phyloP scores from a whole-genome alignment of 2,888 invertebrate species.

The Ophonus ardosiacus region DNA sequence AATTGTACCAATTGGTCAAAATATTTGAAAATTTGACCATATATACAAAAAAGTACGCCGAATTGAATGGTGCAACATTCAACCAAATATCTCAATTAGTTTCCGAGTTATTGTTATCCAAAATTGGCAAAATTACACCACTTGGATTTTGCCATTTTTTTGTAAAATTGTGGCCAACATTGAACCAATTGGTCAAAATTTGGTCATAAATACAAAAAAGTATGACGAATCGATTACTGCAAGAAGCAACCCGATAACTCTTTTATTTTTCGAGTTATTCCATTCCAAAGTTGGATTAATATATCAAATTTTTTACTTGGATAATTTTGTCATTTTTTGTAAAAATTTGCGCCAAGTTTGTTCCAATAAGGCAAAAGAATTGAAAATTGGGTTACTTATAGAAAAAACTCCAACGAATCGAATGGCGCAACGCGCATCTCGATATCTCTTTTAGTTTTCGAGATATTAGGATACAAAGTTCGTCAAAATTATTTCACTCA shows the following conservation, averaged over 20 bases:
- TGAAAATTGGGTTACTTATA: neutral
- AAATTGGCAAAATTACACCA: too few relatives aligned
- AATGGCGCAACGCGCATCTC: neutral
- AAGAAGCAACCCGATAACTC: neutral
- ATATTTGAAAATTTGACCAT: neutral
- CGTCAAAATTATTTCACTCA: too few relatives aligned
- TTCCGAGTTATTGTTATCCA: neutral
- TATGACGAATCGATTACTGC: neutral
- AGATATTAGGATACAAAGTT: neutral
- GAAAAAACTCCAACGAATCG: neutral
- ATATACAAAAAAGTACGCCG: neutral
- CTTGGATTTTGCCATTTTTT: too few relatives aligned
- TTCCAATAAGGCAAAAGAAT: neutral
- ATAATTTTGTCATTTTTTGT: too few relatives aligned
- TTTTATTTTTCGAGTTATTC: neutral
- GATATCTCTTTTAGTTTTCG: neutral
- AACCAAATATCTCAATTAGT: neutral
- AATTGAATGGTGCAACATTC: neutral
- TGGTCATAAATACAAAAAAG: conserved; percentile 7
- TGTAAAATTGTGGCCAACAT: too few relatives aligned
- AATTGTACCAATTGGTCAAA: neutral
- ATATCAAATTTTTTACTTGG: too few relatives aligned
- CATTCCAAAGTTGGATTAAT: too few relatives aligned
- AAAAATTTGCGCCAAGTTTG: neutral
- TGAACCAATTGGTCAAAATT: neutral